phyloP scores from a whole-genome alignment of 1,140 invertebrate species.

The Acyrthosiphon pisum region DNA sequence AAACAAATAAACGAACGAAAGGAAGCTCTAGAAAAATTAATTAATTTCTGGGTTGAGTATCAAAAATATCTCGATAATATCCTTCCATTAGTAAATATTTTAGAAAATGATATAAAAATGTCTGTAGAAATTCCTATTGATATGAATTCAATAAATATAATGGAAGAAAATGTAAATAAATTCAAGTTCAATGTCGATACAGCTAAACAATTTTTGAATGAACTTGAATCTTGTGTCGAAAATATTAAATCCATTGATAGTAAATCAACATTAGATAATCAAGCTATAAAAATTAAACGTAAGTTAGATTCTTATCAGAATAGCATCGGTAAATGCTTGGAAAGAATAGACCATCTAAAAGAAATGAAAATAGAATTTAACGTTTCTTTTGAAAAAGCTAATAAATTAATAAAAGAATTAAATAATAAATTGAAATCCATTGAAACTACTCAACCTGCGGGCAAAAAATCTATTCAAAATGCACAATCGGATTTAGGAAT shows the following conservation, averaged over 20 bases:
- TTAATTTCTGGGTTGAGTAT: slow-evolving; percentile 64
- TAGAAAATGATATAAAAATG: slow-evolving; percentile 69
- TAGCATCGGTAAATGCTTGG: slow-evolving; percentile 52
- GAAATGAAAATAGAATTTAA: slow-evolving; percentile 67
- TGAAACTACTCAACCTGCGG: slow-evolving; percentile 71
- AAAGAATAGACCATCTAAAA: slow-evolving; percentile 58
- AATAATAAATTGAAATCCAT: slow-evolving; percentile 75
- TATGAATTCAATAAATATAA: slow-evolving; percentile 7
- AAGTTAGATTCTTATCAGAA: slow-evolving; percentile 33
- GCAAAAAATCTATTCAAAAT: slow-evolving; percentile 69
- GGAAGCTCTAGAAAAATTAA: slow-evolving; percentile 58
- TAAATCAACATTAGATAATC: slow-evolving; percentile 43
- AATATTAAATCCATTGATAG: slow-evolving; percentile 6
- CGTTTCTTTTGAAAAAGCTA: slow-evolving; percentile 73
- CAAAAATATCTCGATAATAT: slow-evolving; percentile 69
- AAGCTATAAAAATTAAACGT: not conserved
- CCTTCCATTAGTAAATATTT: slow-evolving; percentile 84
- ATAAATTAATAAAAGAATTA: slow-evolving; percentile 80
- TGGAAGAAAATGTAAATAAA: slow-evolving; percentile 11
- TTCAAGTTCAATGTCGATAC: not conserved
- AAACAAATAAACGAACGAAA: slow-evolving; percentile 6
- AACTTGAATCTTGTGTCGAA: not conserved
- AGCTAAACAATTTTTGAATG: not conserved
- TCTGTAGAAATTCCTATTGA: slow-evolving; percentile 15
- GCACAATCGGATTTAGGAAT: slow-evolving; percentile 75